These are phyloP conservation scores for Ptychoptera albimana DNA, from an alignment of 2,888 invertebrate species.

Conservation along the genomic window DNA sequence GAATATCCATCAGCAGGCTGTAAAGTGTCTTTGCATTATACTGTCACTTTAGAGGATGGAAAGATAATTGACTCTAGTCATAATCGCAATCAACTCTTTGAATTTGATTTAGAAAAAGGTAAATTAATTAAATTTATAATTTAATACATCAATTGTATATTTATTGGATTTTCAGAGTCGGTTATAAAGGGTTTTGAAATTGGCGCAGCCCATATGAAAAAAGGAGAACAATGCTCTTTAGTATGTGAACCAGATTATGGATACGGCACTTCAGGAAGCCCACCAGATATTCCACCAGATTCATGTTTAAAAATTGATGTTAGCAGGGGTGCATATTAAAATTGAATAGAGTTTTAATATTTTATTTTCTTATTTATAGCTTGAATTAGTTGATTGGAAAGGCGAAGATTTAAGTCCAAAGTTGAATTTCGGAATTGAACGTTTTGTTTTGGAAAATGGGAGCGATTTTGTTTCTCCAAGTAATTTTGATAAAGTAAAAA, in stretches of 20 bases:
- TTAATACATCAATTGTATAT: not conserved
- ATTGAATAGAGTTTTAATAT: too few relatives aligned
- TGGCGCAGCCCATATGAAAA: slow-evolving; percentile 86
- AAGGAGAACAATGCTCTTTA: slow-evolving; percentile 67
- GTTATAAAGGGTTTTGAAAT: slow-evolving; percentile 94
- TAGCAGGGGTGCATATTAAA: slow-evolving; percentile 13
- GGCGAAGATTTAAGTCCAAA: slow-evolving; percentile 78
- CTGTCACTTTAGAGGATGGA: slow-evolving; percentile 72
- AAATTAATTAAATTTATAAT: slow-evolving; percentile 12
- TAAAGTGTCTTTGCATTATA: slow-evolving; percentile 69
- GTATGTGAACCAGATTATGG: slow-evolving; percentile 83
- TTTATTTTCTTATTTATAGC: slow-evolving; percentile 31
- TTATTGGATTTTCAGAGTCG: slow-evolving; percentile 33
- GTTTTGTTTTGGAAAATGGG: slow-evolving; percentile 42
- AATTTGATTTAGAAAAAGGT: slow-evolving; percentile 79
- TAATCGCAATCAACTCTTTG: slow-evolving; percentile 68
- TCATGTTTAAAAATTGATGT: slow-evolving; percentile 82
- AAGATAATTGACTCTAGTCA: slow-evolving; percentile 85
- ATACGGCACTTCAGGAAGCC: slow-evolving; percentile 69
- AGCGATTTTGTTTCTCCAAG: slow-evolving; percentile 56
- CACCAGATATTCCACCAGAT: slow-evolving; percentile 78
- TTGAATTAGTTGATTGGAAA: slow-evolving; percentile 77
- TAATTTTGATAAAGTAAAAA: slow-evolving; percentile 65
- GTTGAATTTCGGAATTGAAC: slow-evolving; percentile 68
- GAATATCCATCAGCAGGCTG: slow-evolving; percentile 56